Evolutionary conservation across 2,888 invertebrate species (phyloP).

Genomic region (Buathra laborator): DNA sequence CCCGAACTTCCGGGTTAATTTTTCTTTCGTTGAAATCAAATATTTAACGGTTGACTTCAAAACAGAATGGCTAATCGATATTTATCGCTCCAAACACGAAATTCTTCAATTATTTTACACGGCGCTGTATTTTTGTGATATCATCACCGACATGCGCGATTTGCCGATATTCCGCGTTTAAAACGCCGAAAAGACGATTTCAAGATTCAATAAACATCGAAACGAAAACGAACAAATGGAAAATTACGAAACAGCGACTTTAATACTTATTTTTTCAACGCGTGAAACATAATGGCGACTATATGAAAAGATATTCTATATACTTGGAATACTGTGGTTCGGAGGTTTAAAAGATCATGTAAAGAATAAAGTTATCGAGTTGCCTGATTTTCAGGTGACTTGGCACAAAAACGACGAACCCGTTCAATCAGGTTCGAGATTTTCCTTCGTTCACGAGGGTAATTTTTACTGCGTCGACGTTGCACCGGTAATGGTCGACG

Average conservation of each 20-base stretch:
- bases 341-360: too few relatives aligned
- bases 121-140: not conserved
- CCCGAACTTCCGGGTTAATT: constrained; percentile 55
- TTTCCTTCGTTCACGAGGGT: constrained; percentile 93
- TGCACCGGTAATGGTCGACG: constrained; percentile 92
- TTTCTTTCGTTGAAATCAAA: constrained; percentile 10
- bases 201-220: too few relatives aligned
- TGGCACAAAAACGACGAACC: constrained; percentile 95
- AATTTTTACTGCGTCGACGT: constrained; percentile 94
- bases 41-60: not conserved
- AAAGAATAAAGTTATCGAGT: not conserved
- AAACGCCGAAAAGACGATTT: too few relatives aligned
- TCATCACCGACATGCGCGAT: too few relatives aligned
- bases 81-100: not conserved
- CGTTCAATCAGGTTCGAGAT: constrained; percentile 91
- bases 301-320: too few relatives aligned
- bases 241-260: too few relatives aligned
- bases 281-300: too few relatives aligned
- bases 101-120: not conserved
- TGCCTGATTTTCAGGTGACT: constrained; percentile 88
- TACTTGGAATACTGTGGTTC: too few relatives aligned
- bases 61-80: not conserved
- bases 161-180: too few relatives aligned
- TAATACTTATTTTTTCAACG: too few relatives aligned
- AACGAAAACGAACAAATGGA: too few relatives aligned